Evolutionary conservation across 2,888 invertebrate genomes (phyloP).

Genomic region (Ichneumoninae sp.): DNA sequence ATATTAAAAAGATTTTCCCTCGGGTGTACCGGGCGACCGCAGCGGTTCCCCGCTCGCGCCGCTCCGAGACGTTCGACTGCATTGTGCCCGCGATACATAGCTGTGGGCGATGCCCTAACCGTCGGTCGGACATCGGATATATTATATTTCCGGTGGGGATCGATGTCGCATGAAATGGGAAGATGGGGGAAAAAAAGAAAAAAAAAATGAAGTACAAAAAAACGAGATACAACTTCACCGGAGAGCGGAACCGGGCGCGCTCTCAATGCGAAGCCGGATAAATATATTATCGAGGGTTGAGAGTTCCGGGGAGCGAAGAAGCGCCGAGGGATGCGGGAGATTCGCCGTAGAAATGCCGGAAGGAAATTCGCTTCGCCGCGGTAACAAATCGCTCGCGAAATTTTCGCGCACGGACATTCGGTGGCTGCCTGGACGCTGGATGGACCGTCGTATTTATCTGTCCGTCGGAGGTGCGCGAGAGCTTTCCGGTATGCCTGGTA

Average conservation of each 20-base stretch:
- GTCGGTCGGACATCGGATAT: slow-evolving; percentile 41
- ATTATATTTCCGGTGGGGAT: slow-evolving; percentile 69
- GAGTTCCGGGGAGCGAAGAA: slow-evolving; percentile 48
- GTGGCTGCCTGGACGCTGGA: neutral
- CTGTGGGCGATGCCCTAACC: slow-evolving; percentile 3
- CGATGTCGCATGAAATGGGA: slow-evolving; percentile 68
- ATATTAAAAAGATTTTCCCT: slow-evolving; percentile 61
- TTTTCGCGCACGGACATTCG: slow-evolving; percentile 29
- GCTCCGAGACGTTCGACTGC: slow-evolving; percentile 42
- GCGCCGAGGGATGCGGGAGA: slow-evolving; percentile 21
- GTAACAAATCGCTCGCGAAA: slow-evolving; percentile 41
- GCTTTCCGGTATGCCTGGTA: neutral
- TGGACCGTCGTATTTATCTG: neutral
- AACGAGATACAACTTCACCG: slow-evolving; percentile 3
- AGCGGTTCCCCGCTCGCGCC: neutral
- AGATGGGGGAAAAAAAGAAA: slow-evolving; percentile 46
- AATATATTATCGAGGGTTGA: slow-evolving; percentile 59
- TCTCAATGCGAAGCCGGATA: slow-evolving; percentile 38
- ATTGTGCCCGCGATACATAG: slow-evolving; percentile 46
- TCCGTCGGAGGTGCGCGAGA: neutral
- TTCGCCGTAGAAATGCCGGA: slow-evolving; percentile 42
- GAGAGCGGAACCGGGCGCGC: slow-evolving; percentile 9
- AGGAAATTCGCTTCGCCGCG: slow-evolving; percentile 45
- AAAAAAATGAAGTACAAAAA: neutral
- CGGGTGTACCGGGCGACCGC: slow-evolving; percentile 17